A percentile compares a stretch with the other conserved stretches of the same genome.
Conservation (phyloP, 1,140 invertebrate genomes). For the Drosophila teissieri region DNA sequence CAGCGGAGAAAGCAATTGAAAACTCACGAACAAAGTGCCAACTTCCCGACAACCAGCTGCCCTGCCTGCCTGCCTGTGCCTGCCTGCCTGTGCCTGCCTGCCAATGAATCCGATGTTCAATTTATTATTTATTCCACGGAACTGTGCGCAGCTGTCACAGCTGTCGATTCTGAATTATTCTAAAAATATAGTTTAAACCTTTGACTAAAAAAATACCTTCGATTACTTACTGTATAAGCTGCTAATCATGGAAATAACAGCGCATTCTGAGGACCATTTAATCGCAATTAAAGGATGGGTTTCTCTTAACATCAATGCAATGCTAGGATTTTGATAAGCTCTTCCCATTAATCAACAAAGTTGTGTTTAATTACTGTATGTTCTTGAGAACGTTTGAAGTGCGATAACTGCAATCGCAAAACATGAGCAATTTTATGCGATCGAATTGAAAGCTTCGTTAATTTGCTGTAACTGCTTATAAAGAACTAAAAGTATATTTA, state of each 20-base stretch:
- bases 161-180: constrained; percentile 20
- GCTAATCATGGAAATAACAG: neutral
- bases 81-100: constrained; percentile 6
- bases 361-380: neutral
- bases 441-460: neutral
- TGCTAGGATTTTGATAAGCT: too few relatives aligned
- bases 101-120: constrained; percentile 6
- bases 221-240: neutral
- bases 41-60: constrained; percentile 20
- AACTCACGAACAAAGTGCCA: constrained; percentile 37
- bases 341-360: neutral
- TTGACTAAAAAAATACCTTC: constrained; percentile 1
- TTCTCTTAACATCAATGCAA: too few relatives aligned
- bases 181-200: constrained; percentile 27
- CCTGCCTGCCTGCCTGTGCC: constrained; percentile 6
- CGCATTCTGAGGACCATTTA: too few relatives aligned
- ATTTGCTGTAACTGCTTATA: neutral
- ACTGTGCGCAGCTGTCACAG: constrained; percentile 29
- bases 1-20: constrained; percentile 32
- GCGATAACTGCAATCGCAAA: neutral
- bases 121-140: constrained; percentile 30
- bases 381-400: neutral
- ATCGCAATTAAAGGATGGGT: too few relatives aligned
- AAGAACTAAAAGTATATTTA: neutral
- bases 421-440: neutral